These are phyloP conservation scores for Malurus cyaneus DNA, from an alignment of 2,113 vertebrate genomes.

Conservation along the genomic window DNA sequence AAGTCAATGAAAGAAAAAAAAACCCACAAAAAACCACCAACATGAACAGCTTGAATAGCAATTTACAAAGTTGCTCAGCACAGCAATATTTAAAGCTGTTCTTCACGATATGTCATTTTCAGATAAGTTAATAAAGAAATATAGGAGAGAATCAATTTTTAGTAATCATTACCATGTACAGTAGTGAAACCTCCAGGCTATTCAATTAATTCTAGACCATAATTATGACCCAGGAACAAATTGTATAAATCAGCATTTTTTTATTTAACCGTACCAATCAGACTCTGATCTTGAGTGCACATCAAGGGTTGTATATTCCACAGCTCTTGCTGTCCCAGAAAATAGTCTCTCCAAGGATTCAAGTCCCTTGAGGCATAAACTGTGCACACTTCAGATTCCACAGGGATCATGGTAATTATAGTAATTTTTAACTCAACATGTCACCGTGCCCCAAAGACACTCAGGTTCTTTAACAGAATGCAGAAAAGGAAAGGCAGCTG, in stretches of 20 bases:
- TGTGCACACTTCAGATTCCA: constrained; percentile 42
- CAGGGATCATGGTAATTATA: constrained; percentile 37
- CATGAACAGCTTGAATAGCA: constrained; percentile 66
- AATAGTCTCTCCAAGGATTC: constrained; percentile 22
- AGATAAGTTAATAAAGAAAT: constrained; percentile 78
- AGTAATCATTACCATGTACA: constrained; percentile 72
- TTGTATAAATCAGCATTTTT: constrained; percentile 67
- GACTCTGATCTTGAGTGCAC: background rate
- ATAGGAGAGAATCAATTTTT: constrained; percentile 68
- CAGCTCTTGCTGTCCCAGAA: constrained; percentile 4
- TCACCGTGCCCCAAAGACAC: constrained; percentile 39
- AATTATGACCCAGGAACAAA: constrained; percentile 69
- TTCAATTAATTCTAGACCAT: constrained; percentile 75
- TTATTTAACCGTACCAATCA: constrained; percentile 66
- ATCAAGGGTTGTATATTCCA: constrained; percentile 9
- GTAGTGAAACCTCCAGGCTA: constrained; percentile 69
- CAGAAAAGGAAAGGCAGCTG: background rate
- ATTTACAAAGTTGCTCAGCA: constrained; percentile 69
- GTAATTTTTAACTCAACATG: constrained; percentile 55
- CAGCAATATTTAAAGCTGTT: constrained; percentile 63
- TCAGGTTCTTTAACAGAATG: background rate
- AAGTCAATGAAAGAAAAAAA: constrained; percentile 15
- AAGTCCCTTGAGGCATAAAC: constrained; percentile 31
- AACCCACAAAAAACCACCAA: fast-evolving
- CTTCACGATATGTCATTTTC: constrained; percentile 70